These are phyloP conservation scores for Takifugu ocellatus DNA, from an alignment of 2,797 vertebrate genomes.

Conservation along the genomic window DNA sequence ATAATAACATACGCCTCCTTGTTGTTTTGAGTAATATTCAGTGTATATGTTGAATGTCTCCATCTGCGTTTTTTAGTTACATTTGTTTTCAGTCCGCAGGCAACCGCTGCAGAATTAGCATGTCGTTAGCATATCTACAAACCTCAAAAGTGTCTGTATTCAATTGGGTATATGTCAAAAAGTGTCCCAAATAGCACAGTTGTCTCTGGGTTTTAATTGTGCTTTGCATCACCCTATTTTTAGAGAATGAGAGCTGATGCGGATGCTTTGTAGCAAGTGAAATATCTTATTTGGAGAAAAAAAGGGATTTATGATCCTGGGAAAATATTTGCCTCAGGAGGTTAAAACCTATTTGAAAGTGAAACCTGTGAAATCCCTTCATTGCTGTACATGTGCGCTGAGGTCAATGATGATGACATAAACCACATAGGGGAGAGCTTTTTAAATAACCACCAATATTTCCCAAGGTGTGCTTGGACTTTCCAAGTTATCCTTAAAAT, in stretches of 20 bases:
- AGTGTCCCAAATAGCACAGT: background rate
- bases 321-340: background rate
- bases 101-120: too few relatives aligned
- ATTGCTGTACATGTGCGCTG: too few relatives aligned
- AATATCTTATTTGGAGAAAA: background rate
- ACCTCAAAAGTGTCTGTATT: background rate
- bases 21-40: background rate
- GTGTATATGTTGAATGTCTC: too few relatives aligned
- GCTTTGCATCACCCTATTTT: background rate
- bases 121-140: too few relatives aligned
- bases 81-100: too few relatives aligned
- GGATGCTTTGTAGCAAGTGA: background rate
- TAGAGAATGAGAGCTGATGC: background rate
- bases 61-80: background rate
- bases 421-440: too few relatives aligned
- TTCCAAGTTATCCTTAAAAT: too few relatives aligned
- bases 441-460: too few relatives aligned
- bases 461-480: too few relatives aligned
- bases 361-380: background rate
- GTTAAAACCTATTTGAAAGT: background rate
- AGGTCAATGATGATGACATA: too few relatives aligned
- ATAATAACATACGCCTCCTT: too few relatives aligned
- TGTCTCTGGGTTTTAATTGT: background rate
- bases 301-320: background rate
- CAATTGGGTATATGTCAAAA: background rate